These are phyloP conservation scores for Balanococcus diminutus DNA, from an alignment of 2,888 invertebrate genomes.

Conservation along the genomic window DNA sequence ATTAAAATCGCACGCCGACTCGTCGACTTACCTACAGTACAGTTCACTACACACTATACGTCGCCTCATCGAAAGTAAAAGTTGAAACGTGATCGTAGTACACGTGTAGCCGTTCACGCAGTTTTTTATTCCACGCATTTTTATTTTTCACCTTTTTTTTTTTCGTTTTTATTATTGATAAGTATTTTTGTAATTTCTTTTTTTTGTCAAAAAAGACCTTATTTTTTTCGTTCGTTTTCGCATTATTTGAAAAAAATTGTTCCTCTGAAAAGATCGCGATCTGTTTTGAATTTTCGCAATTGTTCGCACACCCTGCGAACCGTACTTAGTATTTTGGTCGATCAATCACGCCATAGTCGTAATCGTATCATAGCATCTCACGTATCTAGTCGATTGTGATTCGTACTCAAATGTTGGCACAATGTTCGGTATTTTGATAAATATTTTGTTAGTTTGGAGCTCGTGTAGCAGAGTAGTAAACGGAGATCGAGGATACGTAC, in stretches of 20 bases:
- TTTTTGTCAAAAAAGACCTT: too few relatives aligned
- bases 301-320: not conserved
- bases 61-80: constrained; percentile 41
- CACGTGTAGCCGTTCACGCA: not conserved
- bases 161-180: not conserved
- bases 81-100: not conserved
- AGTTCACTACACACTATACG: not conserved
- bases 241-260: too few relatives aligned
- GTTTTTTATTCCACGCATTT: not conserved
- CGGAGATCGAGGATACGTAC: constrained; percentile 1
- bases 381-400: too few relatives aligned
- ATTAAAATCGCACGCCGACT: not conserved
- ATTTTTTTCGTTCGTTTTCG: too few relatives aligned
- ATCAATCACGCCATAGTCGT: too few relatives aligned
- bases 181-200: not conserved
- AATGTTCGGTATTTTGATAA: not conserved
- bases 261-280: not conserved
- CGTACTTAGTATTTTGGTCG: not conserved
- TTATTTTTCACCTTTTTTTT: not conserved
- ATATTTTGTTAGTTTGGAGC: not conserved
- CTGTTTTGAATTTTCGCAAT: not conserved
- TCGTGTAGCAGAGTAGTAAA: not conserved
- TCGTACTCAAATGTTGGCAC: not conserved
- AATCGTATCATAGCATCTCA: too few relatives aligned
- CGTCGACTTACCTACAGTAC: not conserved